Evolutionary conservation across 1,140 invertebrate species (phyloP).

Genomic region (Trichomalopsis sarcophagae): DNA sequence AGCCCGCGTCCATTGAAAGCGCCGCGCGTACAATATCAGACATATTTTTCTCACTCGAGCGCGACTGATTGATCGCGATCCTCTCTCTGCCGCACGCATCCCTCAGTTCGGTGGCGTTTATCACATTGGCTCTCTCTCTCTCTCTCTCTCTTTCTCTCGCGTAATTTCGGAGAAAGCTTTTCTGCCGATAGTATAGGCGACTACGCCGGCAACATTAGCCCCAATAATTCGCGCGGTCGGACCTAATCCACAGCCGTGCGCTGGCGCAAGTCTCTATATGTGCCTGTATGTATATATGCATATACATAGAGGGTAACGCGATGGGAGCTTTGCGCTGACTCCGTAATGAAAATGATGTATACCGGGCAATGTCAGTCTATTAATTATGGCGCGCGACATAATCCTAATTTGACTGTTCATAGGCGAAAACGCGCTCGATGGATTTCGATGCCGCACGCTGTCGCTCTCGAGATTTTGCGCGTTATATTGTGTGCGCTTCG

Average conservation of each 20-base stretch:
- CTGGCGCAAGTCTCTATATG: no score
- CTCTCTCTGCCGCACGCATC: not conserved
- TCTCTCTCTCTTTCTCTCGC: not conserved
- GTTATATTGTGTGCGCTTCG: no score
- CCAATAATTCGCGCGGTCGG: slow-evolving; percentile 48
- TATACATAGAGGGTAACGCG: no score
- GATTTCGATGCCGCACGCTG: not conserved
- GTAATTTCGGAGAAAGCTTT: slow-evolving; percentile 1
- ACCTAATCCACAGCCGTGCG: not conserved
- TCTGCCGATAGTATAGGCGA: not conserved
- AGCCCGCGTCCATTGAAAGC: not conserved
- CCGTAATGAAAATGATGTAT: slow-evolving; percentile 69
- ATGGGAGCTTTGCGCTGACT: slow-evolving; percentile 63
- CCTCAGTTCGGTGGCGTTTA: not conserved
- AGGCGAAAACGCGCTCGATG: slow-evolving; percentile 36
- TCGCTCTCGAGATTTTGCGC: no score
- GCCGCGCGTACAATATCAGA: not conserved
- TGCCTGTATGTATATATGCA: no score
- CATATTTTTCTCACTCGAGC: not conserved
- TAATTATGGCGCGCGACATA: slow-evolving; percentile 69
- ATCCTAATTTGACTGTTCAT: slow-evolving; percentile 65
- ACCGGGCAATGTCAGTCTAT: slow-evolving; percentile 68
- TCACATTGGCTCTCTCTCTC: not conserved
- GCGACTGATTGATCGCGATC: not conserved
- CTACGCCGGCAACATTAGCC: not conserved